Evolutionary conservation across 1,140 invertebrate genomes (phyloP), one percentile per base, ranked within the genome.

Genomic region (Paracyclopina nana): DNA sequence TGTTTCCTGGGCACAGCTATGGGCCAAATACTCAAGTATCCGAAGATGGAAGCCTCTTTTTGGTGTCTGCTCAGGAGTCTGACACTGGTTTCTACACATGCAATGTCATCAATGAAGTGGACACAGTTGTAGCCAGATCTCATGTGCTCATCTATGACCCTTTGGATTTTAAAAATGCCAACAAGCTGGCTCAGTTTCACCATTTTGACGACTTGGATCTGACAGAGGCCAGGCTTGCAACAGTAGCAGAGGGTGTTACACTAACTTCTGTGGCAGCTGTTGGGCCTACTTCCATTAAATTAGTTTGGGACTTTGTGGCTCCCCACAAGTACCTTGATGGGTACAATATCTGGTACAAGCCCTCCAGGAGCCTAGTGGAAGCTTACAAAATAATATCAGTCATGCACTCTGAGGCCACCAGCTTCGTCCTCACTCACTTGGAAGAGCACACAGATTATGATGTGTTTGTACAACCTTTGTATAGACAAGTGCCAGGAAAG

Each of bases 381-480:
- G 18, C 45, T 5, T 38, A 16, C 34, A 38, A 8, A n/a, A 16
- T 38, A 11, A 28, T 4, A 5, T 14, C 4, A 9, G 29, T 48
- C 3, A 6, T 29, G 16, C 45, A 27, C 4, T 48, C 45, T 2
- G 25, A 48, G 5, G 27, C n/a, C 2, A 48, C 25, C 14, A 29
- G 25, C 4, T 48, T 38, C 30, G 45, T 28, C 11, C 27, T 48
- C 27, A 14, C 27, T 26, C 3, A 48, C 4, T 22, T 48, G 25
- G 45, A 48, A 20, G 45, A 48, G 29, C 25, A 52, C 38, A 27
- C 50, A 9, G 41, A 52, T 25, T 52, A 52, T 27, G 38, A 52
- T n/a, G 50, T 52, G 16, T 42, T 52, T 43, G 16, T 52, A 24
- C 31, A 26, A 14, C 50, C 50, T 2, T 52, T 40, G 20, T 52